Evolutionary conservation across 2,113 vertebrate genomes (phyloP), one percentile per base, ranked within the genome.

Genomic region (Prunella himalayana): DNA sequence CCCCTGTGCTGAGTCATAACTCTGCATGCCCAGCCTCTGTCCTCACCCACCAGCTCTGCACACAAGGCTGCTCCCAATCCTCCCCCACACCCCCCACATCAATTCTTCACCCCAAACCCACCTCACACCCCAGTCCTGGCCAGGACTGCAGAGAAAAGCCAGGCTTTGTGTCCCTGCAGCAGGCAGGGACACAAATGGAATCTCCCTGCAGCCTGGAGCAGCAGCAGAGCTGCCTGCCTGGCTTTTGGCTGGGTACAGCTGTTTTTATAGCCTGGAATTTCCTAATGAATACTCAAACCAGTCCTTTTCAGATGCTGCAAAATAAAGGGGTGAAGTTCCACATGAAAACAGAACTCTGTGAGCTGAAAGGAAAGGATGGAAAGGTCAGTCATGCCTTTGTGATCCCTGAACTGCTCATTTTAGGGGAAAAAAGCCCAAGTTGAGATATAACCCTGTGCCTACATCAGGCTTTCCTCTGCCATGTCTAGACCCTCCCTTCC

Each of bases 261-360:
- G 88, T 81, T 93, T 86, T 92, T 64, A 70, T 49, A 92, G 96
- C 83, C 80, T 92, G 82, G 92, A 81, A 94, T 95, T 86, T 92
- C 95, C 88, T 84, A 60, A 44, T 24, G 86, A 92, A 83, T 47
- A 22, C 89, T 92, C 69, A 53, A 79, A 84, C 35, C 70, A 78
- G 75, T 95, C 81, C 68, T 91, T 96, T 94, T 69, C 95, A 99
- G 99, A 98, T 99, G 97, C 92, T 99, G 94, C 98, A 98, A 75
- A 98, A 98, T 57, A 94, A 96, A 63, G 97, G 98, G 18, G 98
- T 99, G 56, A 98, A 95, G 94, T 99, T 99, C 93, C 96, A 98
- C 97, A 98, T 98, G 98, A 97, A 97, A 21, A 97, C 97, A 64
- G 87, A 85, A 31, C 94, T 99, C 77, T 33, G 42, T 4, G 98